phyloP scores from a whole-genome alignment of 1,140 invertebrate species.

The Chironomus tepperi region DNA sequence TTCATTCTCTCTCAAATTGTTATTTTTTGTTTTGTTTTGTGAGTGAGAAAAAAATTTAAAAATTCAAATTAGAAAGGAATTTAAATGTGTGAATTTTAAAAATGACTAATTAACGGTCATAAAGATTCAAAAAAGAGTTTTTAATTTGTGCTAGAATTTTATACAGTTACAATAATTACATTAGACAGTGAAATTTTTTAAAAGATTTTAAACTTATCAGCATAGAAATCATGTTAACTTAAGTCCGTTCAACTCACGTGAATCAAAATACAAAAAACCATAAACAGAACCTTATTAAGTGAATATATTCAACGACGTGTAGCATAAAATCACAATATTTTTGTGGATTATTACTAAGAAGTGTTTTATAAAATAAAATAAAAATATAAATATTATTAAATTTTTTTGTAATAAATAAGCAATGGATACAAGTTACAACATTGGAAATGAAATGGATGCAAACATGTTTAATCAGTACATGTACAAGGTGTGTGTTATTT shows the following conservation, averaged over 20 bases:
- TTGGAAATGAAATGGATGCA: slow-evolving; percentile 20
- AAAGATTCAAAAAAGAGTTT: neutral
- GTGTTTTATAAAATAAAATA: too few relatives aligned
- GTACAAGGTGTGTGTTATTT: slow-evolving; percentile 9
- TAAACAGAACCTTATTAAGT: neutral
- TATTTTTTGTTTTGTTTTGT: too few relatives aligned
- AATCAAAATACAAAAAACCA: too few relatives aligned
- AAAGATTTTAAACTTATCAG: too few relatives aligned
- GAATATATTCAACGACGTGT: neutral
- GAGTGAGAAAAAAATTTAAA: neutral
- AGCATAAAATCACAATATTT: neutral
- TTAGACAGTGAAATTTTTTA: too few relatives aligned
- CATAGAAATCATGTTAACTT: too few relatives aligned
- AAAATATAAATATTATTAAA: too few relatives aligned
- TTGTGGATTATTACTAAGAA: too few relatives aligned
- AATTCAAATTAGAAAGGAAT: neutral
- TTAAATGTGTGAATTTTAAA: neutral
- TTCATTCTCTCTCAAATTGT: neutral
- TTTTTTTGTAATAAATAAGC: neutral
- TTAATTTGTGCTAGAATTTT: neutral
- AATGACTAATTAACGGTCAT: slow-evolving; percentile 22
- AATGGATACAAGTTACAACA: slow-evolving; percentile 17
- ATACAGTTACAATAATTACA: neutral
- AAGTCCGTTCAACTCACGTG: too few relatives aligned
- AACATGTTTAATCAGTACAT: slow-evolving; percentile 23